Evolutionary conservation across 2,797 vertebrate genomes (phyloP), one percentile per base, ranked within the genome.

Genomic region (Peromyscus melanophrys): DNA sequence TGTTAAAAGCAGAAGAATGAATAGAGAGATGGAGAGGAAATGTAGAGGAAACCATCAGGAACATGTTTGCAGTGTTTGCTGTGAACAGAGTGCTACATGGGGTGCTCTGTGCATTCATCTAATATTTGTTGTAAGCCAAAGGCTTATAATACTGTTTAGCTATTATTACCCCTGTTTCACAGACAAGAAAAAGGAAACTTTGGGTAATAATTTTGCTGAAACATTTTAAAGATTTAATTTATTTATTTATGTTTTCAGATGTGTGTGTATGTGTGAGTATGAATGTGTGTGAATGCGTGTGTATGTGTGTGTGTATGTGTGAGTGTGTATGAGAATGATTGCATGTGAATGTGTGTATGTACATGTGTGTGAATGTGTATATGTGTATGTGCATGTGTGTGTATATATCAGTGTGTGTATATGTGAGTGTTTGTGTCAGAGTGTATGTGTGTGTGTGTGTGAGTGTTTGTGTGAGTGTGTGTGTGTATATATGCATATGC

Each of bases 1-100:
- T 63, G 34, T 59, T 89, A 40, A 17, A 31, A 78, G 17, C 83
- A 73, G 49, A 11, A 49, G 31, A 69, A n/a, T n/a, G 9, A 17
- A 61, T 85, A 63, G 27, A 21, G 12, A 46, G 4, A 14, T 46
- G 31, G 9, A 4, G 7, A 14, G 17, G 11, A 43, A 2, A 37
- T 3, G 4, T 6, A 16, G 27, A 6, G 4, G 31, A 57, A 65
- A 63, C 13, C n/a, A n/a, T 17, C 3, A 8, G 11, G 31, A 3
- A 43, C 0, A 4, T 1, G 1, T 2, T 13, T 3, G 0, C 1
- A 3, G n/a, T 3, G 1, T 71, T 12, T 2, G 8, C 55, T 86
- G 0, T 2, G 0, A 25, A 16, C 1, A 49, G 55, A 31, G 19
- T 0, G 0, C 25, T 69, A 34, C 25, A 2, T 21, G 5, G 23